Evolutionary conservation across 2,113 vertebrate species (phyloP).

Genomic region (Platycercus adscitus): DNA sequence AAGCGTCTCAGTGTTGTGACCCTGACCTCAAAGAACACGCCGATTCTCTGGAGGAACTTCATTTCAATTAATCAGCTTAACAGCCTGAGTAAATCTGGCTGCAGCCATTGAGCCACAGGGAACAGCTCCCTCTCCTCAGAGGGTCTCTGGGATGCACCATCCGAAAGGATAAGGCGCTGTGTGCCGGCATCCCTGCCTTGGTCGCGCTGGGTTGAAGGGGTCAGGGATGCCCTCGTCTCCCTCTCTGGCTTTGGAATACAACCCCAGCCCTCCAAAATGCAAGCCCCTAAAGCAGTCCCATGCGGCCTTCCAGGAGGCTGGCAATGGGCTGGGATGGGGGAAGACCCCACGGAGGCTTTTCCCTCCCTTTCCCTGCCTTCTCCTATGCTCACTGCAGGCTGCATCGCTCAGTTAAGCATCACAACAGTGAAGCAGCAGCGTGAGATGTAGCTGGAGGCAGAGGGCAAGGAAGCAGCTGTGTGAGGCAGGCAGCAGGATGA

Average conservation of each 20-base stretch:
- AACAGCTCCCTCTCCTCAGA: neutral
- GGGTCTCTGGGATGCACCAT: neutral
- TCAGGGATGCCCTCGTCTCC: neutral
- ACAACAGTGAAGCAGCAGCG: neutral
- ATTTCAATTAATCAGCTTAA: conserved; percentile 75
- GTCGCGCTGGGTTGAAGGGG: neutral
- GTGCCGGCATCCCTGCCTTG: neutral
- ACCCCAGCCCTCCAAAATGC: neutral
- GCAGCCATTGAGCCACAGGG: neutral
- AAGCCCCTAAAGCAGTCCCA: neutral
- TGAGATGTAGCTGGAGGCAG: neutral
- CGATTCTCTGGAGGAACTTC: conserved; percentile 73
- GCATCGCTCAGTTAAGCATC: neutral
- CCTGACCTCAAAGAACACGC: conserved; percentile 73
- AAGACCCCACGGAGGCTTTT: accelerated
- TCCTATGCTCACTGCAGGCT: neutral
- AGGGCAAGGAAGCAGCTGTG: neutral
- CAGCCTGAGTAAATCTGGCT: conserved; percentile 42
- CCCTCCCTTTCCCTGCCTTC: neutral
- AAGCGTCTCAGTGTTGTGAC: conserved; percentile 76
- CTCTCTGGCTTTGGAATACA: neutral
- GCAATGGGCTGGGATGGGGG: neutral
- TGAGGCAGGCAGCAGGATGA: neutral
- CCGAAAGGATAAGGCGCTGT: neutral
- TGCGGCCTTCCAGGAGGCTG: neutral